Evolutionary conservation across 2,113 vertebrate genomes (phyloP).

Genomic region (Hepsetus odoe): DNA sequence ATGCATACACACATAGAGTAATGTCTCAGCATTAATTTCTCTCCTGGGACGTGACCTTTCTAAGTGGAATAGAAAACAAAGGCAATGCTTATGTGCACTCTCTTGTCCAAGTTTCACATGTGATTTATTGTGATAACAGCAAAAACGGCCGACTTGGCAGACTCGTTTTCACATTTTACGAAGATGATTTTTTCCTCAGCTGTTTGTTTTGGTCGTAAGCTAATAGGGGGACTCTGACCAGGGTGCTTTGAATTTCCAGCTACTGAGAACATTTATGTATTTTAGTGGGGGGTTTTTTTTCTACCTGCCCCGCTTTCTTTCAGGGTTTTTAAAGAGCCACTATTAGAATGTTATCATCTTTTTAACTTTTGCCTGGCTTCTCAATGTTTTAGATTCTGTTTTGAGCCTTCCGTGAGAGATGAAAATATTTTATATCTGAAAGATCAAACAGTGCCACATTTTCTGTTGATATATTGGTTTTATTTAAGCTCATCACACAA

Average conservation of each 20-base stretch:
- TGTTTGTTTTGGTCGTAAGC: conserved; percentile 59
- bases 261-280: conserved; percentile 54
- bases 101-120: conserved; percentile 54
- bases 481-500: conserved; percentile 27
- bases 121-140: conserved; percentile 72
- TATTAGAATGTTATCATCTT: conserved; percentile 31
- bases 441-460: conserved; percentile 37
- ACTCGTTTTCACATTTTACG: conserved; percentile 53
- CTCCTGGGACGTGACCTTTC: conserved; percentile 67
- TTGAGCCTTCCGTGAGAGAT: conserved; percentile 2
- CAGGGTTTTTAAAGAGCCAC: conserved; percentile 20
- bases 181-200: conserved; percentile 49
- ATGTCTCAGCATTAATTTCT: conserved; percentile 64
- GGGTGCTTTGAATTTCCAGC: conserved; percentile 54
- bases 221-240: conserved; percentile 51
- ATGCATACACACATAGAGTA: conserved; percentile 35
- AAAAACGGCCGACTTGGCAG: conserved; percentile 67
- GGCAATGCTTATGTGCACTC: conserved; percentile 57
- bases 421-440: conserved; percentile 16
- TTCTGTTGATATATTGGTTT: conserved; percentile 5
- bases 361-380: conserved; percentile 6
- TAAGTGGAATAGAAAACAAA: conserved; percentile 78
- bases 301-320: conserved; percentile 35
- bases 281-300: conserved; percentile 44
- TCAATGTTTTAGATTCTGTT: background rate